Base-by-base conservation (phyloP, 2,888 invertebrate genomes). In the Brenthis ino region DNA sequence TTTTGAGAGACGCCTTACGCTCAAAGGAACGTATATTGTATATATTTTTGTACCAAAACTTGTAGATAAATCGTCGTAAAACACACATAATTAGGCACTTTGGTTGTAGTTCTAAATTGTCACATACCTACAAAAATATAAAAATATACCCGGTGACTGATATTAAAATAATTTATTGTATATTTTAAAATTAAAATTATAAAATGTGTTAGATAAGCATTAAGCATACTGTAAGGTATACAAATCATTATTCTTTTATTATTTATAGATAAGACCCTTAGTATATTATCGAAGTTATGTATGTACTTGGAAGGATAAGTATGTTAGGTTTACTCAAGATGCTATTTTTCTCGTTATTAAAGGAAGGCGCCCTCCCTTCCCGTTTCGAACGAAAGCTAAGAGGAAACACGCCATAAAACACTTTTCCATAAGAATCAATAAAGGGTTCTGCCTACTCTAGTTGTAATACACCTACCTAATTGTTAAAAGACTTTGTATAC, bases 291-390 rank as follows among this genome's bases (percentile, higher is more conserved):
- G 78, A 75, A 33, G n/a, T 33, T 60, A 48, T 20, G 12, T 50
- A 48, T n/a, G 12, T 50, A 33, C n/a, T 51, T 51, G 77, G 81
- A 82, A 85, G 83, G 82, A 82, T 82, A 81, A 82, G 80, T 82
- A 81, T 81, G 85, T 83, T 82, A 84, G 79, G 82, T 55, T 67
- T 85, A 85, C 82, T 83, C 80, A 80, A 84, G 83, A 82, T 81
- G 84, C 86, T 89, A 89, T 90, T 90, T 90, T 89, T 91, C 88
- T 88, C 83, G 86, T 87, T 89, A 89, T 92, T 89, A 91, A 91
- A 91, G 84, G 86, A 85, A 84, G 85, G 81, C 84, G 79, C 82
- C 86, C 85, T 87, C 87, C 85, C 88, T 88, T 88, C 87, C 89
- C 84, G 85, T 80, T 74, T 79, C 77, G 82, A 83, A 81, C 85